phyloP scores from a whole-genome alignment of 2,113 vertebrate genomes.

The Sylvia atricapilla region DNA sequence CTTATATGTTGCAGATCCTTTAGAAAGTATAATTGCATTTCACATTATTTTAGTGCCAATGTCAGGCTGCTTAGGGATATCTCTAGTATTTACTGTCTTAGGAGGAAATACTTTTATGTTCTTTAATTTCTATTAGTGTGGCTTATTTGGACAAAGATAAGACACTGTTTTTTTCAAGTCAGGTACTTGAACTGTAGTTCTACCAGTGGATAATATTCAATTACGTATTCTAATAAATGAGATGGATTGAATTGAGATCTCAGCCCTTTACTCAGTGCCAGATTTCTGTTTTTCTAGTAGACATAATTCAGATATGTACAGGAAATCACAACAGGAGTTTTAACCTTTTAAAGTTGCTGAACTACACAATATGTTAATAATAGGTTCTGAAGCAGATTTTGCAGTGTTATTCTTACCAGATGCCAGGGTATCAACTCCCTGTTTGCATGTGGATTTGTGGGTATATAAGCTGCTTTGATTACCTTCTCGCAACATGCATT shows the following conservation, averaged over 20 bases:
- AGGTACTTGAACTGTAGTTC: not conserved
- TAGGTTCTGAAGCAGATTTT: constrained; percentile 21
- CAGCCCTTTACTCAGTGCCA: not conserved
- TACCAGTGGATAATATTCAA: not conserved
- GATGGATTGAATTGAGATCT: not conserved
- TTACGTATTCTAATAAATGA: not conserved
- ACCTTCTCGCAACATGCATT: not conserved
- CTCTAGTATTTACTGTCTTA: not conserved
- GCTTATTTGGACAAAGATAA: not conserved
- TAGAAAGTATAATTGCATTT: not conserved
- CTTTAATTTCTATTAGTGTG: not conserved
- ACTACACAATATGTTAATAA: not conserved
- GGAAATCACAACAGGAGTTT: not conserved
- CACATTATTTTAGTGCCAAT: not conserved
- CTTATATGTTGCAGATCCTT: not conserved
- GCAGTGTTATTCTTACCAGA: not conserved
- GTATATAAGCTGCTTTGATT: not conserved
- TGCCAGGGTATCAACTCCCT: constrained; percentile 3
- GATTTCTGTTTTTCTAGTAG: not conserved
- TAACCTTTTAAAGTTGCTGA: not conserved
- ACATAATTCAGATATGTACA: not conserved
- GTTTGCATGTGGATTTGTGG: not conserved
- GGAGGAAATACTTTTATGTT: not conserved
- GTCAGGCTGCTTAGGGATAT: not conserved
- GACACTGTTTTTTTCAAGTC: not conserved